phyloP scores from a whole-genome alignment of 2,113 vertebrate genomes.

The Notiomystis cincta region DNA sequence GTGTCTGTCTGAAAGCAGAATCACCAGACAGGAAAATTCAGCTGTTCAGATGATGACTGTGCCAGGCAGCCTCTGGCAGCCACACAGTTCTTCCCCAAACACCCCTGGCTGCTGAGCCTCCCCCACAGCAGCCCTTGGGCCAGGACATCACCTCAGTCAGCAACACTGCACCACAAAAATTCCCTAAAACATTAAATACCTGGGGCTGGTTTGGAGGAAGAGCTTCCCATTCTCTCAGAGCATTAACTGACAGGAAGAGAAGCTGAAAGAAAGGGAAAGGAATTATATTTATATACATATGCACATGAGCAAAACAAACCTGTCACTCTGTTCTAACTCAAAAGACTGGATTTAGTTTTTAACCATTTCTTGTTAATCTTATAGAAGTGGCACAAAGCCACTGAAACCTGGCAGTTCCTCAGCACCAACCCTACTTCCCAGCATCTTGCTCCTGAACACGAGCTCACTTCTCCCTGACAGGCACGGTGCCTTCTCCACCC shows the following conservation, averaged over 20 bases:
- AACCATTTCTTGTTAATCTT: neutral
- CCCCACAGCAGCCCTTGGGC: neutral
- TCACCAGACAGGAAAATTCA: neutral
- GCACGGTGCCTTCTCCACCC: fast-evolving
- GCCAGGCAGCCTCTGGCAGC: neutral
- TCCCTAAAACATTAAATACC: neutral
- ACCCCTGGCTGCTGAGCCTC: fast-evolving
- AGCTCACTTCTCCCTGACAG: fast-evolving
- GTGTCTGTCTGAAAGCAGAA: neutral
- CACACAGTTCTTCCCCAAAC: neutral
- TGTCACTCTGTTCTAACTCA: neutral
- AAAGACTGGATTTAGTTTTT: neutral
- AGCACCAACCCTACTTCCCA: neutral
- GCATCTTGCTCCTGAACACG: fast-evolving
- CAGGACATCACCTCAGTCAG: neutral
- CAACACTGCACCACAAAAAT: neutral
- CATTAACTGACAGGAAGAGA: neutral
- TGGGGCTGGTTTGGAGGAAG: fast-evolving
- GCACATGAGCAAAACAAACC: neutral
- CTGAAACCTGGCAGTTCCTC: neutral
- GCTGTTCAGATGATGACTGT: fast-evolving
- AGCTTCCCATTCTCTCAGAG: constrained; percentile 37
- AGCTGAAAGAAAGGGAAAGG: neutral
- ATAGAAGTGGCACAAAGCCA: neutral
- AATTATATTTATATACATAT: fast-evolving